Evolutionary conservation across 2,888 invertebrate genomes (phyloP).

Genomic region (Drosophila stalkeri): DNA sequence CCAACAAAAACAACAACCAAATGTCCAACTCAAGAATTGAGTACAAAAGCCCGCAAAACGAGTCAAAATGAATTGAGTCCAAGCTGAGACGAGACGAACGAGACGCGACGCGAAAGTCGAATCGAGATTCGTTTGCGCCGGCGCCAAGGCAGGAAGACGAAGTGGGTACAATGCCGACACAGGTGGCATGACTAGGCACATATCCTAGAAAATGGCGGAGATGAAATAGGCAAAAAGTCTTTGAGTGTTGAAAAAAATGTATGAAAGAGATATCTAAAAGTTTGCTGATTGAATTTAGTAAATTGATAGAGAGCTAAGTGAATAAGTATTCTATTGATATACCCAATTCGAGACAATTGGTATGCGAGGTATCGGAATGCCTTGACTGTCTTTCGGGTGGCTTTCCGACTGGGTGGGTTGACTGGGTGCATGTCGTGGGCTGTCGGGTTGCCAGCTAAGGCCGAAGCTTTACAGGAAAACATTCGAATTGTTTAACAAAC

Average conservation of each 20-base stretch:
- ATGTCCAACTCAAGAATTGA: slow-evolving; percentile 28
- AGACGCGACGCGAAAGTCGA: slow-evolving; percentile 5
- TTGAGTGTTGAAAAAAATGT: not conserved
- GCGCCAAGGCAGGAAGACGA: slow-evolving; percentile 67
- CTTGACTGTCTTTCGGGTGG: slow-evolving; percentile 33
- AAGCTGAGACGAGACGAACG: slow-evolving; percentile 13
- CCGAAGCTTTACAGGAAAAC: slow-evolving; percentile 48
- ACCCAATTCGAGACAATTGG: not conserved
- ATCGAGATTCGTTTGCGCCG: slow-evolving; percentile 56
- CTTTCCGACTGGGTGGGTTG: slow-evolving; percentile 36
- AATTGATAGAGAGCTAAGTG: not conserved
- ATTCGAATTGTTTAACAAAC: slow-evolving; percentile 72
- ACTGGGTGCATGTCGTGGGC: slow-evolving; percentile 15
- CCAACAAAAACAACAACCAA: not conserved
- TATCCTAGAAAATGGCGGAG: slow-evolving; percentile 12
- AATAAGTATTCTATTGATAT: not conserved
- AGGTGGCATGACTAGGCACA: not conserved
- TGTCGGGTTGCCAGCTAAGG: not conserved
- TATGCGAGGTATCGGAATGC: slow-evolving; percentile 34
- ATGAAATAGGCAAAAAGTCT: not conserved
- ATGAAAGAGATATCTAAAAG: not conserved
- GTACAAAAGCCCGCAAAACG: slow-evolving; percentile 14
- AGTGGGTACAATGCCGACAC: not conserved
- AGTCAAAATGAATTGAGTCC: slow-evolving; percentile 27
- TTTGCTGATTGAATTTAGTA: not conserved